These are phyloP conservation scores for Cheiracanthium punctorium DNA, from an alignment of 2,888 invertebrate species.

Conservation along the genomic window DNA sequence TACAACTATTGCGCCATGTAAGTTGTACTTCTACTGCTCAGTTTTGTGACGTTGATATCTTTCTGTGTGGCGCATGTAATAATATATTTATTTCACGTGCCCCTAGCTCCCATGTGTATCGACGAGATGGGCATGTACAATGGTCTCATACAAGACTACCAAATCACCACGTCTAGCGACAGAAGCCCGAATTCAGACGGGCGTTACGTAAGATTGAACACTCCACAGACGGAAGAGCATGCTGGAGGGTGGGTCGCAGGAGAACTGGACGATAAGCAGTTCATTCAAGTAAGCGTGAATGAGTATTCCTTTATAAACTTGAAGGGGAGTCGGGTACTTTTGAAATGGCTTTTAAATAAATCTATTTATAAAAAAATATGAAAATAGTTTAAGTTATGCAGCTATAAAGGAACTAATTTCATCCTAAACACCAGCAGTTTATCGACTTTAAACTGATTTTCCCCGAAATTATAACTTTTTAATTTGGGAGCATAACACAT, in stretches of 20 bases:
- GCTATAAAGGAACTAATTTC: too few species aligned
- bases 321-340: too few species aligned
- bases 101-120: constrained; percentile 25
- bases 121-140: constrained; percentile 85
- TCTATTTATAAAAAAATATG: too few species aligned
- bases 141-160: constrained; percentile 80
- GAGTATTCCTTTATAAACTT: not conserved
- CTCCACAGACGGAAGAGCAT: constrained; percentile 66
- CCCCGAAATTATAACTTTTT: too few species aligned
- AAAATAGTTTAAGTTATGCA: too few species aligned
- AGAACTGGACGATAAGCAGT: constrained; percentile 59
- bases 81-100: not conserved
- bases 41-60: too few species aligned
- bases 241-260: constrained; percentile 74
- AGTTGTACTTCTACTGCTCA: too few species aligned
- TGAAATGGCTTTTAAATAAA: too few species aligned
- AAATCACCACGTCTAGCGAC: constrained; percentile 82
- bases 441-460: too few species aligned
- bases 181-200: constrained; percentile 71
- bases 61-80: not conserved
- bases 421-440: too few species aligned
- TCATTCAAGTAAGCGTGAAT: constrained; percentile 68
- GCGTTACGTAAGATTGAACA: constrained; percentile 33
- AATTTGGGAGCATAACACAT: too few species aligned
- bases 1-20: too few species aligned